Evolutionary conservation across 2,797 vertebrate species (phyloP).

Genomic region (Squalus acanthias): DNA sequence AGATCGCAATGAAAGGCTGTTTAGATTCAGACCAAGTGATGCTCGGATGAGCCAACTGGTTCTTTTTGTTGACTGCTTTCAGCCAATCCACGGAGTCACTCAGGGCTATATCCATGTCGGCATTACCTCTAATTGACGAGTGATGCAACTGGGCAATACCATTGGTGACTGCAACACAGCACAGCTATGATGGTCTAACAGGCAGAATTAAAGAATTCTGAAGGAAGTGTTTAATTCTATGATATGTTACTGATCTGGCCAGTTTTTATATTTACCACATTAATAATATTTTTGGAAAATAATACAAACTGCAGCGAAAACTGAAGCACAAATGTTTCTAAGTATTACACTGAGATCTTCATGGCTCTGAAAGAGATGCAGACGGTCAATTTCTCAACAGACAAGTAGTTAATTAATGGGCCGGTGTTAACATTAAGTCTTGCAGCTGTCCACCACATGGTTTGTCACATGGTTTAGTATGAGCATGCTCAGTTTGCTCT

Average conservation of each 20-base stretch:
- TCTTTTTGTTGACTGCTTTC: neutral
- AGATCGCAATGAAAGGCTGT: neutral
- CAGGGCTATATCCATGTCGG: neutral
- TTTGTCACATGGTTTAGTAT: neutral
- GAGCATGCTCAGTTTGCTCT: too few relatives aligned
- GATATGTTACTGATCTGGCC: neutral
- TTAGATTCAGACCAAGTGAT: neutral
- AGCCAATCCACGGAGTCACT: neutral
- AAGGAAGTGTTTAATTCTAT: neutral
- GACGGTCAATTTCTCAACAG: neutral
- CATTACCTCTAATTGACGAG: slow-evolving; percentile 9
- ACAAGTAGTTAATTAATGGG: neutral
- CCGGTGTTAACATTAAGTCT: neutral
- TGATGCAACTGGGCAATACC: neutral
- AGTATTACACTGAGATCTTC: neutral
- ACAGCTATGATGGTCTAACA: neutral
- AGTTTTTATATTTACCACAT: neutral
- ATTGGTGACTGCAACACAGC: neutral
- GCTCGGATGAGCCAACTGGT: neutral
- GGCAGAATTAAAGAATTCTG: neutral
- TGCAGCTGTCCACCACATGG: neutral
- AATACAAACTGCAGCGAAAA: neutral
- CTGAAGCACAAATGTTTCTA: neutral
- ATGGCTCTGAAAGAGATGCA: neutral
- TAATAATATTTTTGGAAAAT: neutral